Evolutionary conservation across 2,888 invertebrate genomes (phyloP).

Genomic region (Trichogramma evanescens): DNA sequence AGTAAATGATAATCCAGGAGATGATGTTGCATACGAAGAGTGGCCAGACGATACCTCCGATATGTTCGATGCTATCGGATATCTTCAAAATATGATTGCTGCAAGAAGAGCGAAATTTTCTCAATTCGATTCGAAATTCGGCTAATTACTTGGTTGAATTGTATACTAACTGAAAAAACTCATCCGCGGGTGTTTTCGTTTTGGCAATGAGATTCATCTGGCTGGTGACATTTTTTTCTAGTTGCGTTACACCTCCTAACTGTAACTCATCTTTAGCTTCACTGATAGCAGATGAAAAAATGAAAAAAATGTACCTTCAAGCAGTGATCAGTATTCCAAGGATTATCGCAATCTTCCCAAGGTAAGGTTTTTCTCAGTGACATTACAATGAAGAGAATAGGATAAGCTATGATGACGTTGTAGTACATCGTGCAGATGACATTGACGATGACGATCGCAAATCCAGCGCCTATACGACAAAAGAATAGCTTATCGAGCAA

Average conservation of each 20-base stretch:
- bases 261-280: constrained; percentile 33
- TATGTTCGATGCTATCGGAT: constrained; percentile 64
- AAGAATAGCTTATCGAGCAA: background rate
- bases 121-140: background rate
- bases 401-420: constrained; percentile 79
- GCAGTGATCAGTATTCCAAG: constrained; percentile 78
- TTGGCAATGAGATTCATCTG: constrained; percentile 28
- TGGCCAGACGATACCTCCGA: constrained; percentile 76
- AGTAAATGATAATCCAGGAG: constrained; percentile 74
- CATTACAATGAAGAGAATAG: constrained; percentile 70
- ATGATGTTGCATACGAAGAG: constrained; percentile 67
- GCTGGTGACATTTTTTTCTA: constrained; percentile 23
- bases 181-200: constrained; percentile 67
- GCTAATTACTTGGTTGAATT: background rate
- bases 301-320: constrained; percentile 49
- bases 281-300: background rate
- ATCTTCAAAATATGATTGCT: constrained; percentile 74
- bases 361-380: constrained; percentile 63
- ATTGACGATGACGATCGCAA: constrained; percentile 74
- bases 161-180: constrained; percentile 71
- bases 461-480: constrained; percentile 67
- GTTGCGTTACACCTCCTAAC: constrained; percentile 33
- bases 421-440: constrained; percentile 77
- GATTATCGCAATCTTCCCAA: constrained; percentile 70
- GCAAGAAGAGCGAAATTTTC: constrained; percentile 30